Evolutionary conservation across 2,888 invertebrate genomes (phyloP).

Genomic region (Melieria crassipennis): DNA sequence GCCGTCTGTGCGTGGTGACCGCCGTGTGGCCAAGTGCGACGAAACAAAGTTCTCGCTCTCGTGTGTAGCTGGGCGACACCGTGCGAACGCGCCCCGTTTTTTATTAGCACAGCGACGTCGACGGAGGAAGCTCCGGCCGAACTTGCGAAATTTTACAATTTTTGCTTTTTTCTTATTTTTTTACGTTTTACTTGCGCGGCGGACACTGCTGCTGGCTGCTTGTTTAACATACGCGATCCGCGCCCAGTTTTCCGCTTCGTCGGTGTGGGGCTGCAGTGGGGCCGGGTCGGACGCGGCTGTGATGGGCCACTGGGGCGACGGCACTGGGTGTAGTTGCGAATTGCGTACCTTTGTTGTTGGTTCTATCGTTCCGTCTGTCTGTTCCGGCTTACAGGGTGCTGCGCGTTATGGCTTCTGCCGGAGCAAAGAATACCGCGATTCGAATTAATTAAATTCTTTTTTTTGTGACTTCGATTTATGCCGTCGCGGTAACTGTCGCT

Average conservation of each 20-base stretch:
- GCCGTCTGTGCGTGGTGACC: background rate
- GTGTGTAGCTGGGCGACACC: background rate
- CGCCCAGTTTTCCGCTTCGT: conserved; percentile 35
- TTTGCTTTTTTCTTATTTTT: conserved; percentile 10
- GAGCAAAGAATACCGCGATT: background rate
- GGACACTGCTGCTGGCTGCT: background rate
- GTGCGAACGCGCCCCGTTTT: no score
- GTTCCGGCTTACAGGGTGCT: background rate
- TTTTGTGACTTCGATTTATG: conserved; percentile 8
- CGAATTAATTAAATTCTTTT: conserved; percentile 4
- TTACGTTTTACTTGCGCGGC: background rate
- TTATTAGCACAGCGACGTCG: no score
- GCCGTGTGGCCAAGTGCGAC: background rate
- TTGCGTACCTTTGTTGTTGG: background rate
- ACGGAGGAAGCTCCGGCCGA: no score
- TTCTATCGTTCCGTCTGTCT: background rate
- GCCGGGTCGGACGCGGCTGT: background rate
- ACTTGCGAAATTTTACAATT: background rate
- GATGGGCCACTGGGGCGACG: background rate
- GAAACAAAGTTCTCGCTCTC: background rate
- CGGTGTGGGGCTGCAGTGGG: background rate
- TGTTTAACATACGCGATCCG: conserved; percentile 24
- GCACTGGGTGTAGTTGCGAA: background rate
- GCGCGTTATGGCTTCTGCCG: background rate
- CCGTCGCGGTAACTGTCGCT: background rate